These are phyloP conservation scores for Drosophila lutescens DNA, from an alignment of 2,888 invertebrate species.

Conservation along the genomic window DNA sequence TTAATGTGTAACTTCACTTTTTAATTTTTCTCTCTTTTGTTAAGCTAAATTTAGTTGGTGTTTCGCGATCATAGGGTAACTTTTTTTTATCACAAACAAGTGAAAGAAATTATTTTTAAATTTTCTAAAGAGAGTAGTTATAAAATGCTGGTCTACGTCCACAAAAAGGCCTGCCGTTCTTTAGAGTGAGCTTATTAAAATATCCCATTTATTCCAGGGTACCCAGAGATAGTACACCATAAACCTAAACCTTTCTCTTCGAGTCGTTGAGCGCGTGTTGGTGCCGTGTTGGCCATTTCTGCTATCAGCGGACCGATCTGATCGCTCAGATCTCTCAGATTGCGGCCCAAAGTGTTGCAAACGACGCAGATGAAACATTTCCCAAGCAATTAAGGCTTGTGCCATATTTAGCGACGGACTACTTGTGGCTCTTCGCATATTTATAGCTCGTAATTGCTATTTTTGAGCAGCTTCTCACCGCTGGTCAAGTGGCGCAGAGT, in stretches of 20 bases:
- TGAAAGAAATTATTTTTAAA: too few relatives aligned
- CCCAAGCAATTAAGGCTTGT: constrained; percentile 49
- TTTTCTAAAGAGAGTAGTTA: too few relatives aligned
- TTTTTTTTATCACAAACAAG: too few relatives aligned
- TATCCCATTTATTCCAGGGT: not conserved
- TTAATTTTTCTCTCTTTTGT: too few relatives aligned
- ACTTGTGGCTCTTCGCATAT: constrained; percentile 41
- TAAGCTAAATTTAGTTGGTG: too few relatives aligned
- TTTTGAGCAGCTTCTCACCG: constrained; percentile 53
- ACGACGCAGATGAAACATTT: constrained; percentile 60
- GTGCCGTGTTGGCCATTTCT: constrained; percentile 30
- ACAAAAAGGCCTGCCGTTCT: too few relatives aligned
- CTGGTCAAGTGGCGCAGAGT: constrained; percentile 8
- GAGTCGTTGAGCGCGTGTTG: constrained; percentile 14
- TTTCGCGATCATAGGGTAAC: too few relatives aligned
- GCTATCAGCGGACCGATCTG: constrained; percentile 31
- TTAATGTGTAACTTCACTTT: too few relatives aligned
- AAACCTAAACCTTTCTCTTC: not conserved
- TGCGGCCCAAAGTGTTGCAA: constrained; percentile 58
- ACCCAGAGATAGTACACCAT: not conserved
- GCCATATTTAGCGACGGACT: constrained; percentile 57
- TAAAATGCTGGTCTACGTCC: too few relatives aligned
- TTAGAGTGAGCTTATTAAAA: not conserved
- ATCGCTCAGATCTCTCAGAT: constrained; percentile 14
- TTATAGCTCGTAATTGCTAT: constrained; percentile 70